Percentiles rank a stretch among this genome's conserved stretches.
phyloP scores from a whole-genome alignment of 2,888 invertebrate genomes.

The Papilio demoleus region DNA sequence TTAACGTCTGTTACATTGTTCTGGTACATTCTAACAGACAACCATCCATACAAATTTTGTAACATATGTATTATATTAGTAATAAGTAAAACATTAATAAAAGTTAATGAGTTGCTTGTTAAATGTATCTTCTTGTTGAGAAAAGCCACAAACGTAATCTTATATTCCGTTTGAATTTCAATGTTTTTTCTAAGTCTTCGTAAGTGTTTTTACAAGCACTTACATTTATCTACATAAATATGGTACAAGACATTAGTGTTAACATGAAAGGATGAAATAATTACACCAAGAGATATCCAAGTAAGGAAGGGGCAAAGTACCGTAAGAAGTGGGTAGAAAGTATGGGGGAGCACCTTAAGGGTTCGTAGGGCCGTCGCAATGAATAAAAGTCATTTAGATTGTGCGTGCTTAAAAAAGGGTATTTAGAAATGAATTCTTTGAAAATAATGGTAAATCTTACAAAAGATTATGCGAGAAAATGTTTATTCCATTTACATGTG shows the following conservation, averaged over 20 bases:
- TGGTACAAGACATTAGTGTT: not conserved
- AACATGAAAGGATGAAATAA: constrained; percentile 36
- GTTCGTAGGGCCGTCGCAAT: constrained; percentile 33
- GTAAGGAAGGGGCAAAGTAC: constrained; percentile 37
- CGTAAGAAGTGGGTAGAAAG: constrained; percentile 38
- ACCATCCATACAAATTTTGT: no score
- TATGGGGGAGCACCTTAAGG: constrained; percentile 32
- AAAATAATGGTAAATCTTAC: constrained; percentile 6
- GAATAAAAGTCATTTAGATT: constrained; percentile 41
- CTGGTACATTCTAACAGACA: no score
- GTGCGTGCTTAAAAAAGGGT: constrained; percentile 38
- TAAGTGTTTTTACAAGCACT: not conserved
- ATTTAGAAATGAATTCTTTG: constrained; percentile 30
- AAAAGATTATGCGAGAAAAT: not conserved
- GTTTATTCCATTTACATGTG: not conserved
- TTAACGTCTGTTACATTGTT: no score
- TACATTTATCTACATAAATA: not conserved
- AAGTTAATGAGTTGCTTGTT: no score
- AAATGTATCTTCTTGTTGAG: no score
- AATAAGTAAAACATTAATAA: no score
- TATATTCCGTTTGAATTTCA: no score
- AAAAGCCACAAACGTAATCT: no score
- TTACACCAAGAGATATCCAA: constrained; percentile 35
- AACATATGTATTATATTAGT: no score
- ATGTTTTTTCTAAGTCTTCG: not conserved